Conservation (phyloP, 1,140 invertebrate genomes). For the Pemphigus obesinymphae region DNA sequence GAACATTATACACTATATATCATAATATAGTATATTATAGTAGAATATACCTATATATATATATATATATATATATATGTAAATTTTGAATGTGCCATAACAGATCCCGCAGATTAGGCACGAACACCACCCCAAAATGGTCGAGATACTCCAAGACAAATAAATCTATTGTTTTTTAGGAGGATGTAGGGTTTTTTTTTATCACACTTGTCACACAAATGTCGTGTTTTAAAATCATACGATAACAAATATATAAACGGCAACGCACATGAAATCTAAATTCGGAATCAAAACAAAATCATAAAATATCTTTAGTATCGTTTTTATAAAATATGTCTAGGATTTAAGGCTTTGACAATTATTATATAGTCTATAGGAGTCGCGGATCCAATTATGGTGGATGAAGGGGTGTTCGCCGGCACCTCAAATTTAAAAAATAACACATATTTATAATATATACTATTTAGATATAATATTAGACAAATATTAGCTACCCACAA, state of each 20-base stretch:
- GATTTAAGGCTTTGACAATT: not conserved
- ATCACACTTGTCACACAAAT: not conserved
- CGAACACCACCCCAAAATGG: constrained; percentile 7
- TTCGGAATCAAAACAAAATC: not conserved
- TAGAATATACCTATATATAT: not conserved
- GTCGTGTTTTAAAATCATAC: not conserved
- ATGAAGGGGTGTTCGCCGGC: too few species aligned
- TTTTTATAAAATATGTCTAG: not conserved
- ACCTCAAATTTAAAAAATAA: too few species aligned
- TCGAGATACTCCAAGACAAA: not conserved
- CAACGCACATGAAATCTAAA: too few species aligned
- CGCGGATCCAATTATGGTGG: too few species aligned
- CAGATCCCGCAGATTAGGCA: constrained; percentile 37
- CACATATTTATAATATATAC: too few species aligned
- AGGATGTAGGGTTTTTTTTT: not conserved
- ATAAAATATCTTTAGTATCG: not conserved
- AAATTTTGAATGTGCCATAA: not conserved
- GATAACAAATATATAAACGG: not conserved
- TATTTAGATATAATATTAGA: too few species aligned
- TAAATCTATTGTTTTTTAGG: constrained; percentile 15
- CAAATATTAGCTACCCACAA: too few species aligned
- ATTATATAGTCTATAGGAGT: not conserved
- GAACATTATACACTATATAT: not conserved
- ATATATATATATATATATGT: not conserved
- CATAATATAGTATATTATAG: too few species aligned